Evolutionary conservation across 1,140 invertebrate genomes (phyloP), one percentile per base, ranked within the genome.

Genomic region (Heterodera schachtii): DNA sequence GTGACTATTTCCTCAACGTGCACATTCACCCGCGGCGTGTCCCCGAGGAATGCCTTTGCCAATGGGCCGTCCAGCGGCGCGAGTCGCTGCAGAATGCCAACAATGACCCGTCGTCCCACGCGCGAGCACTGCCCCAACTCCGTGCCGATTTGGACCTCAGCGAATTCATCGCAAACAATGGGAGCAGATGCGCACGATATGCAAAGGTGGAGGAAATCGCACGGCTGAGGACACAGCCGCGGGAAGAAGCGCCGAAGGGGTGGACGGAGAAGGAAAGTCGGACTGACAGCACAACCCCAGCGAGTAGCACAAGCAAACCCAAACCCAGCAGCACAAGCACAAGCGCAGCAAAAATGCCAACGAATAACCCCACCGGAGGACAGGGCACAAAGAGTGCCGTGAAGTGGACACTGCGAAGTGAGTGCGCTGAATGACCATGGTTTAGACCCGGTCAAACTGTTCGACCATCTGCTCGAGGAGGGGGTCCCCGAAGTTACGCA

Each of bases 391-490:
- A 43, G 70, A 78, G 70, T 78, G 66, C 31, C 77, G 57, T n/a
- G 64, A 52, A 69, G 6, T 71, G 69, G 69, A 71, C 77, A 41
- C 60, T 78, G 43, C 52, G 66, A 69, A 78, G 77, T 78, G 70
- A 78, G 77, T 78, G 13, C 13, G n/a, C 60, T 57, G 9, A 47
- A 19, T 2, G 19, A 74, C n/a, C 6, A 19, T 19, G 70, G 52
- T 81, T 83, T 80, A 89, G 88, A 89, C 84, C 87, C 89, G 52
- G 73, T 90, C 19, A 81, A 82, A 70, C 66, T 89, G 57, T 87
- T 90, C 70, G 87, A 89, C 73, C 83, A 82, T 79, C 60, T 89
- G 66, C 80, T 67, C 5, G 81, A 82, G 31, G 75, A 82, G 5
- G 81, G 84, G 11, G 75, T 86, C 0, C 85, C 83, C 2, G 88